Percentiles rank a stretch among this genome's conserved stretches.
Evolutionary conservation across 2,113 vertebrate species (phyloP).

Genomic region (Regulus satrapa): DNA sequence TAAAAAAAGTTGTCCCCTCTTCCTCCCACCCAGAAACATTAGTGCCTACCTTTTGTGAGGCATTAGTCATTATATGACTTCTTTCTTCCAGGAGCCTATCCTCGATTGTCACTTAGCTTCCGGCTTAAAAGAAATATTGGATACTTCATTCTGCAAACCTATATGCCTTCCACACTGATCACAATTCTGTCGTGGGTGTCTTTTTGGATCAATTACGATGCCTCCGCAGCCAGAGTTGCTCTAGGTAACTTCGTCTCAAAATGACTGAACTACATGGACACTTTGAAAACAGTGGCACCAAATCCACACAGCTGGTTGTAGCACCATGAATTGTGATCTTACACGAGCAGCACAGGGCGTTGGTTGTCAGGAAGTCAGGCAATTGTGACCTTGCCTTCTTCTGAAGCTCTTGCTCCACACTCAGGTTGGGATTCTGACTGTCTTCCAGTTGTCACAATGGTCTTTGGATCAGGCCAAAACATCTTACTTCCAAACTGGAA

Average conservation of each 20-base stretch:
- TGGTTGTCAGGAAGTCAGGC: neutral
- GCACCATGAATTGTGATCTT: neutral
- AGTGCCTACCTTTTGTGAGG: neutral
- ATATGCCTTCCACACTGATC: slow-evolving; percentile 89
- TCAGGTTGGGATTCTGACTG: neutral
- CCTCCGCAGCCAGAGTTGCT: slow-evolving; percentile 92
- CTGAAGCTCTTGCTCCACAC: neutral
- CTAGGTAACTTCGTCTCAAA: slow-evolving; percentile 76
- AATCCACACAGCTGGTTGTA: neutral
- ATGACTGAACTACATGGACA: neutral
- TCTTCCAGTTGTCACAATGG: neutral
- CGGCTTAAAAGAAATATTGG: slow-evolving; percentile 89
- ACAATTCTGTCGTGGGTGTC: slow-evolving; percentile 90
- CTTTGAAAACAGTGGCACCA: neutral
- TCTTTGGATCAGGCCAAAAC: neutral
- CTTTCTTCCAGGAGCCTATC: slow-evolving; percentile 84
- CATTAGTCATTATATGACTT: neutral
- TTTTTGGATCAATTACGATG: slow-evolving; percentile 94
- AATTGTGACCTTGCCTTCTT: neutral
- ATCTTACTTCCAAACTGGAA: neutral
- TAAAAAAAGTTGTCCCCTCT: neutral
- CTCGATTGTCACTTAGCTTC: slow-evolving; percentile 88
- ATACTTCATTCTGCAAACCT: slow-evolving; percentile 91
- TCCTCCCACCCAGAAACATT: neutral
- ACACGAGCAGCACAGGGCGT: neutral